phyloP scores from a whole-genome alignment of 2,113 vertebrate species.

The Corythornis vintsioides region DNA sequence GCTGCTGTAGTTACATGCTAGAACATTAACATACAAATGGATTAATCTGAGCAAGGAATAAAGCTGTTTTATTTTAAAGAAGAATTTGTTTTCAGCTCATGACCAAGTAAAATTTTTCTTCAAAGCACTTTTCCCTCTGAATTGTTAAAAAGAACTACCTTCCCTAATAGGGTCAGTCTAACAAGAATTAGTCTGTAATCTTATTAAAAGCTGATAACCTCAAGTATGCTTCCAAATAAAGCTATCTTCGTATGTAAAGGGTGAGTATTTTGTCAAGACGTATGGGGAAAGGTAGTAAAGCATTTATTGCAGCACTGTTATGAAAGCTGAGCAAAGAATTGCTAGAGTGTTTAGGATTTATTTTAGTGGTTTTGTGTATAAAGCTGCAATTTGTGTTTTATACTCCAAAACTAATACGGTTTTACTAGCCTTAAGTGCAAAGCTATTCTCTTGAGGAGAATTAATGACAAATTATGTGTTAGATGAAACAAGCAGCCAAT shows the following conservation, averaged over 20 bases:
- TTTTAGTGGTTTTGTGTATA: not conserved
- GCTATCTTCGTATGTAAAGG: not conserved
- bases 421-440: not conserved
- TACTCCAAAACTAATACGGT: not conserved
- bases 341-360: not conserved
- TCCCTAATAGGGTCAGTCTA: not conserved
- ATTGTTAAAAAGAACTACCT: not conserved
- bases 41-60: not conserved
- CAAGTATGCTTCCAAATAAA: not conserved
- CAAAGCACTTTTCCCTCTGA: not conserved
- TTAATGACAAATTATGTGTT: not conserved
- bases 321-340: not conserved
- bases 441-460: not conserved
- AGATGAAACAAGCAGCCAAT: not conserved
- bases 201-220: slow-evolving; percentile 4
- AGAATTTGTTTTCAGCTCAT: not conserved
- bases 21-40: not conserved
- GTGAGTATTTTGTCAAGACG: not conserved
- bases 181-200: not conserved
- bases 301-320: not conserved
- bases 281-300: not conserved
- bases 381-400: not conserved
- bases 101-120: not conserved
- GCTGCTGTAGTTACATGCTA: not conserved
- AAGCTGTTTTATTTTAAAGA: not conserved